Conservation (phyloP, 2,888 invertebrate species). For the Xanthorhoe spadicearia region DNA sequence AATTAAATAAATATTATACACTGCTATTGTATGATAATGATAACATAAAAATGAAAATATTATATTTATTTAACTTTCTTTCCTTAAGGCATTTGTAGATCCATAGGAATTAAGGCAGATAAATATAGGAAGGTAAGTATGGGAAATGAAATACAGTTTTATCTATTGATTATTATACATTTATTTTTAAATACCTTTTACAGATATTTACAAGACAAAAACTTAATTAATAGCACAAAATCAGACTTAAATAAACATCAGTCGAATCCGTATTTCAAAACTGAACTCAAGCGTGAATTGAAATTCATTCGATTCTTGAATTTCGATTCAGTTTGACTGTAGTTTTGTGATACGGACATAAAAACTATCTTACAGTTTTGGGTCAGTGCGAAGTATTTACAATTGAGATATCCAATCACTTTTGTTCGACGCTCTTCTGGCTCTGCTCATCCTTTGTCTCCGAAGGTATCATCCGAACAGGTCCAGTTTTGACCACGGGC, state of each 20-base stretch:
- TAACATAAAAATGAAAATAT: too few relatives aligned
- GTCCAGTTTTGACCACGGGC: constrained; percentile 86
- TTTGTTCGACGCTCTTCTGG: constrained; percentile 4
- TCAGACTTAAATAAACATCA: constrained; percentile 5
- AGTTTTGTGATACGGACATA: not conserved
- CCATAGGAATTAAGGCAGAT: too few relatives aligned
- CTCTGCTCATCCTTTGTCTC: not conserved
- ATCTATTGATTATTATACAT: not conserved
- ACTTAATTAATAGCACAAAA: not conserved
- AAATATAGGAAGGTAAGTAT: too few relatives aligned
- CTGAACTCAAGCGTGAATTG: not conserved
- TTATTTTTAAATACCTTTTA: not conserved
- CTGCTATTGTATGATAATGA: too few relatives aligned
- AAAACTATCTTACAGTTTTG: not conserved
- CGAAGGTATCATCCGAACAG: constrained; percentile 65
- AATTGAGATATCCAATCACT: not conserved
- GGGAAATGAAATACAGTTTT: too few relatives aligned
- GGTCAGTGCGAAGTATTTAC: not conserved
- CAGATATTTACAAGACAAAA: not conserved
- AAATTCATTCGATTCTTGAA: not conserved
- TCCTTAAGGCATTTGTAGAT: too few relatives aligned
- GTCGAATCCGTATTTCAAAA: constrained; percentile 1
- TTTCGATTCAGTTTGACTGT: not conserved
- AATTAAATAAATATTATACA: too few relatives aligned
- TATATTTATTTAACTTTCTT: too few relatives aligned